phyloP scores from a whole-genome alignment of 2,113 vertebrate genomes.

The Struthio camelus region DNA sequence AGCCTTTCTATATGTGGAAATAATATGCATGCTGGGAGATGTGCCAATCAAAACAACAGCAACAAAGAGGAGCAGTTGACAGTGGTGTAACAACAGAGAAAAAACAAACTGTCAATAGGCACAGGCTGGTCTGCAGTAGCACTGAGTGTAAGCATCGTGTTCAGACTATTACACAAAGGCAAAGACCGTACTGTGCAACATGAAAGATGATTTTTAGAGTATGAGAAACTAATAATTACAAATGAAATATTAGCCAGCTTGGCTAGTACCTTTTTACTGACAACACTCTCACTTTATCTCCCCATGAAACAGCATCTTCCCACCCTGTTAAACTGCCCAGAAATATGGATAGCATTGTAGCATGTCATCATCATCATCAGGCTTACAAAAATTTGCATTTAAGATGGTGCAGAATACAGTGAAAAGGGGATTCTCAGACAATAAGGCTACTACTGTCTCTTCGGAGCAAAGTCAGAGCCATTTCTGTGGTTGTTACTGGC shows the following conservation, averaged over 20 bases:
- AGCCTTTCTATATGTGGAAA: not conserved
- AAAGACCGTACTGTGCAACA: not conserved
- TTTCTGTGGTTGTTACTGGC: accelerated
- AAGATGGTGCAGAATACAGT: not conserved
- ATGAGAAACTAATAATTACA: not conserved
- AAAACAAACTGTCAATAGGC: not conserved
- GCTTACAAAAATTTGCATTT: not conserved
- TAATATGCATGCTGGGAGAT: not conserved
- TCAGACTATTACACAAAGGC: not conserved
- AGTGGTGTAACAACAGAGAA: no score
- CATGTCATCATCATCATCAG: no score
- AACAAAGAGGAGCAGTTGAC: not conserved
- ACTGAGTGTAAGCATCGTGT: accelerated
- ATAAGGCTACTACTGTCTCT: not conserved
- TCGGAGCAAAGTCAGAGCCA: not conserved
- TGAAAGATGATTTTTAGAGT: not conserved
- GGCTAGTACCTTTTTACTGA: not conserved
- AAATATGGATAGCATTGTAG: accelerated
- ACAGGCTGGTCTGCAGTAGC: accelerated
- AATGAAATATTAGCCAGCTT: not conserved
- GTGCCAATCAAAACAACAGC: not conserved
- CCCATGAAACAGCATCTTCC: not conserved
- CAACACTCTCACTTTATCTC: not conserved
- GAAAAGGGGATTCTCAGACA: no score
- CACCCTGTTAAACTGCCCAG: not conserved